Evolutionary conservation across 2,888 invertebrate genomes (phyloP).

Genomic region (Mythimna ferrago): DNA sequence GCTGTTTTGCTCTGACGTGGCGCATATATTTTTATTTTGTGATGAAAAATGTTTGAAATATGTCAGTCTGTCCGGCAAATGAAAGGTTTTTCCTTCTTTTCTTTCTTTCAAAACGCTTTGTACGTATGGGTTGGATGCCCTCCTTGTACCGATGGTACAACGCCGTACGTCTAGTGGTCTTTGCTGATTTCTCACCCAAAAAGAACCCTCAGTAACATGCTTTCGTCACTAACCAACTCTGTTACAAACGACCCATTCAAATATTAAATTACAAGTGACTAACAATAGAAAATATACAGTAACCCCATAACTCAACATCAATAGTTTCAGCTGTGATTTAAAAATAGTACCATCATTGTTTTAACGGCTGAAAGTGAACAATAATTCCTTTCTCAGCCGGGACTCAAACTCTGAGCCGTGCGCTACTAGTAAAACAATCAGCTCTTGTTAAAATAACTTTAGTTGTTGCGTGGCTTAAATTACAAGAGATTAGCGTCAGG

Average conservation of each 20-base stretch:
- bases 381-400: slow-evolving; percentile 73
- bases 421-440: slow-evolving; percentile 78
- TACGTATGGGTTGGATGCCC: too few relatives aligned
- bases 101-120: too few relatives aligned
- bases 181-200: too few relatives aligned
- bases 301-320: slow-evolving; percentile 44
- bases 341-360: slow-evolving; percentile 69
- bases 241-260: slow-evolving; percentile 19
- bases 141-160: too few relatives aligned
- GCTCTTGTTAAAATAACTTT: slow-evolving; percentile 80
- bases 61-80: too few relatives aligned
- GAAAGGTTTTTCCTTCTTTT: too few relatives aligned
- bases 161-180: too few relatives aligned
- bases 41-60: too few relatives aligned
- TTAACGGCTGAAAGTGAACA: slow-evolving; percentile 67
- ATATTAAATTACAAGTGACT: slow-evolving; percentile 27
- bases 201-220: neutral
- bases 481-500: slow-evolving; percentile 29
- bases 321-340: slow-evolving; percentile 44
- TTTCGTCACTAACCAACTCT: neutral
- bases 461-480: slow-evolving; percentile 63
- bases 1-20: too few relatives aligned
- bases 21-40: too few relatives aligned
- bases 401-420: slow-evolving; percentile 72
- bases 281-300: slow-evolving; percentile 40